Conservation (phyloP, 2,797 vertebrate species). For the Molossus alvarezi region DNA sequence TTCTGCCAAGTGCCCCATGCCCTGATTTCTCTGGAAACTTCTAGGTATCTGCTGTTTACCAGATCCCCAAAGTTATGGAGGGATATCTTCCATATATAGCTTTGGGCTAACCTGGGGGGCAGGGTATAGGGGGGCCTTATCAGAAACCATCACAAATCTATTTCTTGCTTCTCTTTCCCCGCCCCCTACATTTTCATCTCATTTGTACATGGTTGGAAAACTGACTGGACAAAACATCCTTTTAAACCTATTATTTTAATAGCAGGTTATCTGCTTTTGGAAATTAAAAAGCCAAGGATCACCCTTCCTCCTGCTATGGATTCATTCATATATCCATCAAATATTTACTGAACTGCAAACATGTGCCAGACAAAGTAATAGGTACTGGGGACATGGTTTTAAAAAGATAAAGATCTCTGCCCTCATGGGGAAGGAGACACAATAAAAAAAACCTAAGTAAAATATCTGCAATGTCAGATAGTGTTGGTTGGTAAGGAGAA, state of each 20-base stretch:
- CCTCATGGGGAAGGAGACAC: background rate
- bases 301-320: background rate
- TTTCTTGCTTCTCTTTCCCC: background rate
- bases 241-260: background rate
- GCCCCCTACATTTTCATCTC: background rate
- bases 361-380: background rate
- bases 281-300: constrained; percentile 11
- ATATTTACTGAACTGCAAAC: background rate
- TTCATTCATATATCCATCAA: background rate
- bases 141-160: background rate
- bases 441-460: constrained; percentile 26
- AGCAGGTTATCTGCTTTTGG: constrained; percentile 4
- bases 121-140: background rate
- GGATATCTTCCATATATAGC: background rate
- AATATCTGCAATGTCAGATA: background rate
- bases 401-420: constrained; percentile 18
- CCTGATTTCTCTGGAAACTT: background rate
- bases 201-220: background rate
- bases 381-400: background rate
- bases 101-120: background rate
- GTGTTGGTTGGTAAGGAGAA: background rate
- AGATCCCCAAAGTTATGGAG: background rate
- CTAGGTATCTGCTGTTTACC: background rate
- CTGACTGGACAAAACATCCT: background rate
- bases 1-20: background rate